phyloP scores from a whole-genome alignment of 1,140 invertebrate genomes.

The Bombus superbus region DNA sequence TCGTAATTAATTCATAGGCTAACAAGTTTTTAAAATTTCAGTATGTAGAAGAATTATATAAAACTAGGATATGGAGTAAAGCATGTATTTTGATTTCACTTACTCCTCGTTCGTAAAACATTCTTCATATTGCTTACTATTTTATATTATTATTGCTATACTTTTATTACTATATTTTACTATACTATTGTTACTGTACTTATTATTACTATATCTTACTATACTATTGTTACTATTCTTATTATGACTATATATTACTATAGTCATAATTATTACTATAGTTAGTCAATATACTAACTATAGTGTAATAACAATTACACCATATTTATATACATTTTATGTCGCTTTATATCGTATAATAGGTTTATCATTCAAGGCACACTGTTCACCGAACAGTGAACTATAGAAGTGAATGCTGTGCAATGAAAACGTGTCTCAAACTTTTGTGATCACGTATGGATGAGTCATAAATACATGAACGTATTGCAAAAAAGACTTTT shows the following conservation, averaged over 20 bases:
- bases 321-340: background rate
- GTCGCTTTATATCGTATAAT: background rate
- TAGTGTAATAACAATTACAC: too few relatives aligned
- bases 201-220: background rate
- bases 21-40: too few relatives aligned
- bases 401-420: background rate
- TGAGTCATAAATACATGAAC: constrained; percentile 4
- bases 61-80: background rate
- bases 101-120: background rate
- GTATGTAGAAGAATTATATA: too few relatives aligned
- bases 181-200: too few relatives aligned
- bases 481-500: constrained; percentile 9
- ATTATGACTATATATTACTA: background rate
- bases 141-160: background rate
- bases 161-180: background rate
- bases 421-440: background rate
- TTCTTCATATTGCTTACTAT: background rate
- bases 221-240: too few relatives aligned
- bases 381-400: background rate
- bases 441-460: background rate
- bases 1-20: background rate
- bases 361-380: background rate
- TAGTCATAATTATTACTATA: background rate
- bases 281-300: too few relatives aligned
- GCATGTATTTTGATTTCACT: background rate